A percentile compares a stretch with the other conserved stretches of the same genome.
Conservation (phyloP, 2,888 invertebrate genomes). For the Protophormia terraenovae region DNA sequence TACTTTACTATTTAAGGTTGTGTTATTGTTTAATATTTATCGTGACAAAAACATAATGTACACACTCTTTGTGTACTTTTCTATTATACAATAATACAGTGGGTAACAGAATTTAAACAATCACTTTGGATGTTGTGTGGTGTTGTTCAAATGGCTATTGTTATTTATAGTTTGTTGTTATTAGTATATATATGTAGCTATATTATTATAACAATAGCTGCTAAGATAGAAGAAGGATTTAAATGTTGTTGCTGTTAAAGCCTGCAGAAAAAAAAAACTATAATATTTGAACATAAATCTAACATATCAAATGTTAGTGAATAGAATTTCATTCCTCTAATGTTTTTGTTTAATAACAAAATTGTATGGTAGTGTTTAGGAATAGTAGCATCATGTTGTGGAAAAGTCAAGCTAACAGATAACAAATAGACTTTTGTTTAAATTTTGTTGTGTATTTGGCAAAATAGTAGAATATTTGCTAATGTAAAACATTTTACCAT, state of each 20-base stretch:
- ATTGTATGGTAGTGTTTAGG: slow-evolving; percentile 1
- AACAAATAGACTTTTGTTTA: slow-evolving; percentile 55
- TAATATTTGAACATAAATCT: slow-evolving; percentile 31
- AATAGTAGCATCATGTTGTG: background rate
- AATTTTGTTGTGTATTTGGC: slow-evolving; percentile 34
- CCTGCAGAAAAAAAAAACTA: background rate
- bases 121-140: background rate
- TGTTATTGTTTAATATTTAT: slow-evolving; percentile 66
- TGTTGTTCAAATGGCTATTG: slow-evolving; percentile 6
- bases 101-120: slow-evolving; percentile 30
- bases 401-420: background rate
- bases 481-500: slow-evolving; percentile 51
- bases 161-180: too few relatives aligned
- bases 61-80: slow-evolving; percentile 9
- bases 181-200: slow-evolving; percentile 26
- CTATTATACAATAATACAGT: slow-evolving; percentile 2
- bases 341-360: too few relatives aligned
- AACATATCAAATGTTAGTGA: too few relatives aligned
- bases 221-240: slow-evolving; percentile 13
- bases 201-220: slow-evolving; percentile 61
- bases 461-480: too few relatives aligned
- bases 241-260: slow-evolving; percentile 20
- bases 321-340: too few relatives aligned
- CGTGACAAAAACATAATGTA: slow-evolving; percentile 41
- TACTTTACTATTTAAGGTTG: slow-evolving; percentile 62